Conservation (phyloP, 2,888 invertebrate species). For the Epistrophe eligans region DNA sequence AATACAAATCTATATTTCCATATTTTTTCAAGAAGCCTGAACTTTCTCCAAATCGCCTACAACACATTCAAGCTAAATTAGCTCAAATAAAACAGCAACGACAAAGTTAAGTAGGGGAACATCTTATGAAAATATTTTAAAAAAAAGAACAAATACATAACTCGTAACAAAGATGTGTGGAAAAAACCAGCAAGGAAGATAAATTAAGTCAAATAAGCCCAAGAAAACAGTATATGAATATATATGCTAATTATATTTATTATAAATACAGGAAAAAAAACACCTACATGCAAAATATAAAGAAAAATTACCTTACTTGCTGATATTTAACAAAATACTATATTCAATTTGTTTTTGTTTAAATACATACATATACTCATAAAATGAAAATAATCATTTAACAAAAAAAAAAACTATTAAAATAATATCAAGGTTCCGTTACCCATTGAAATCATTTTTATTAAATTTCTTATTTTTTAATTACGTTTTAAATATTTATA, state of each 20-base stretch:
- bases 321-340: slow-evolving; percentile 65
- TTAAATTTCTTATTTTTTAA: slow-evolving; percentile 47
- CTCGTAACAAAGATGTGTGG: slow-evolving; percentile 18
- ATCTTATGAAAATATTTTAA: neutral
- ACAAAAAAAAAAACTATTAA: slow-evolving; percentile 40
- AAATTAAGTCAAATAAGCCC: slow-evolving; percentile 38
- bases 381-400: slow-evolving; percentile 23
- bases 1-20: slow-evolving; percentile 6
- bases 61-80: slow-evolving; percentile 83
- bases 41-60: slow-evolving; percentile 83
- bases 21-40: slow-evolving; percentile 81
- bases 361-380: slow-evolving; percentile 16
- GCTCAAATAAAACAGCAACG: slow-evolving; percentile 83
- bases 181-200: slow-evolving; percentile 34
- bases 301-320: slow-evolving; percentile 61
- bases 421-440: slow-evolving; percentile 59
- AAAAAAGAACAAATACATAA: neutral
- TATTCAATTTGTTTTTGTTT: slow-evolving; percentile 55
- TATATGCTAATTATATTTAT: slow-evolving; percentile 46
- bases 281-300: slow-evolving; percentile 42
- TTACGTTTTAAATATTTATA: slow-evolving; percentile 70
- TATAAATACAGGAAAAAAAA: slow-evolving; percentile 53
- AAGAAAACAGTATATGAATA: slow-evolving; percentile 40
- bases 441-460: slow-evolving; percentile 47
- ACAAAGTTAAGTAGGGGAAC: slow-evolving; percentile 60